phyloP scores from a whole-genome alignment of 2,113 vertebrate genomes.

The Ammodytes dubius region DNA sequence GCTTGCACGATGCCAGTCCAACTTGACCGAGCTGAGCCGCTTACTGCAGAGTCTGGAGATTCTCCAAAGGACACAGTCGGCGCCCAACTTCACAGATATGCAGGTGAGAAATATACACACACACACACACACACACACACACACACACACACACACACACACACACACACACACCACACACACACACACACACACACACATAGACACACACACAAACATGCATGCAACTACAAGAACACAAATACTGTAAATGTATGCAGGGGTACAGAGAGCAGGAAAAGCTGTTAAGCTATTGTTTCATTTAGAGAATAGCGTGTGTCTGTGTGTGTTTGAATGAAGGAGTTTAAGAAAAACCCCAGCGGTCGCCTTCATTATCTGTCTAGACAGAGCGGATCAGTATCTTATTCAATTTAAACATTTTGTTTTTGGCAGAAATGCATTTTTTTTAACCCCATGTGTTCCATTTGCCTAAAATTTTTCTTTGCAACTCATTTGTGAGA shows the following conservation, averaged over 20 bases:
- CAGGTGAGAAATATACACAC: constrained; percentile 64
- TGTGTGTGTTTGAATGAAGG: neutral
- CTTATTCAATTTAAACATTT: constrained; percentile 15
- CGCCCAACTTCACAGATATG: constrained; percentile 95
- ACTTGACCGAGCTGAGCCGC: constrained; percentile 95
- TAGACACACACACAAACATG: no score
- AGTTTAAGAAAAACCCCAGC: constrained; percentile 1
- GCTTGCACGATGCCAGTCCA: constrained; percentile 96
- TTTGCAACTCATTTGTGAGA: constrained; percentile 51
- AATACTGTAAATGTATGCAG: neutral
- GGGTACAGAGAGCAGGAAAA: neutral
- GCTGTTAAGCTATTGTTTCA: neutral
- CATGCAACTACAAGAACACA: no score
- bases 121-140: neutral
- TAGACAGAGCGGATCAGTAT: constrained; percentile 24
- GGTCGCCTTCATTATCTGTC: constrained; percentile 18
- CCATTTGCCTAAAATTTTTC: constrained; percentile 22
- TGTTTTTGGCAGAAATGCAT: constrained; percentile 25
- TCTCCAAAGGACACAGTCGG: constrained; percentile 97
- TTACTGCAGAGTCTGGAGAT: constrained; percentile 98
- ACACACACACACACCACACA: neutral
- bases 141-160: constrained; percentile 6
- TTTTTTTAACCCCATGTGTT: constrained; percentile 11
- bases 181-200: no score
- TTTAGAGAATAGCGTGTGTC: neutral